A percentile compares a stretch with the other conserved stretches of the same genome.
phyloP scores from a whole-genome alignment of 1,140 invertebrate genomes.

The Aporrectodea caliginosa region DNA sequence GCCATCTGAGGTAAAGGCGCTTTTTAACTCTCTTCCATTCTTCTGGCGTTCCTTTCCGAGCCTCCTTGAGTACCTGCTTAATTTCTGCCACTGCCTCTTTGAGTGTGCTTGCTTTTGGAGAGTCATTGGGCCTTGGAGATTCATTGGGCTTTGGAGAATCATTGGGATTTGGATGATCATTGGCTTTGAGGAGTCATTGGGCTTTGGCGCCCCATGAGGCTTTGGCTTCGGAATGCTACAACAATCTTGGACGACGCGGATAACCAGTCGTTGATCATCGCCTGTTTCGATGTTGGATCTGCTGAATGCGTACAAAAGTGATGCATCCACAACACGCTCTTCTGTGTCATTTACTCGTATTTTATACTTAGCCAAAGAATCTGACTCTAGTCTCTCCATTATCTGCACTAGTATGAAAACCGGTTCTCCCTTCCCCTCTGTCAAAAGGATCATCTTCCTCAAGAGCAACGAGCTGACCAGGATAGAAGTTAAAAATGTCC shows the following conservation, averaged over 20 bases:
- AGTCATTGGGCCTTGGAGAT: no score
- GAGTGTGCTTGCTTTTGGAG: no score
- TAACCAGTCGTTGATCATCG: not conserved
- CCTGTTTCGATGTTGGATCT: not conserved
- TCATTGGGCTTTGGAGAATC: no score
- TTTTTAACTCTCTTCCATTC: slow-evolving; percentile 32
- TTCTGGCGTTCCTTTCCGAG: slow-evolving; percentile 30
- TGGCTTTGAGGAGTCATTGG: no score
- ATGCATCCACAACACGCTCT: not conserved
- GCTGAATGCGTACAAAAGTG: not conserved
- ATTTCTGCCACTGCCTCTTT: slow-evolving; percentile 30
- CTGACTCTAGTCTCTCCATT: not conserved
- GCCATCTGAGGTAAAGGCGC: slow-evolving; percentile 30
- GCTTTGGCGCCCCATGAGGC: not conserved
- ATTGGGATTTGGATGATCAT: no score
- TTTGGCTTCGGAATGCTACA: not conserved
- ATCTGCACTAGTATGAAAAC: slow-evolving; percentile 6
- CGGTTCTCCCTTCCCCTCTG: not conserved
- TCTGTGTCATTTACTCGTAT: not conserved
- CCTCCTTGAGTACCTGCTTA: slow-evolving; percentile 34
- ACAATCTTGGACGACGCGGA: not conserved
- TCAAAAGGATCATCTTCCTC: not conserved
- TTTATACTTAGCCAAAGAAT: not conserved
- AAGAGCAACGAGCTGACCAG: not conserved
- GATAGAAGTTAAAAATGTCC: not conserved